A percentile compares a stretch with the other conserved stretches of the same genome.
Evolutionary conservation across 2,888 invertebrate species (phyloP).

Genomic region (Acronicta leporina): DNA sequence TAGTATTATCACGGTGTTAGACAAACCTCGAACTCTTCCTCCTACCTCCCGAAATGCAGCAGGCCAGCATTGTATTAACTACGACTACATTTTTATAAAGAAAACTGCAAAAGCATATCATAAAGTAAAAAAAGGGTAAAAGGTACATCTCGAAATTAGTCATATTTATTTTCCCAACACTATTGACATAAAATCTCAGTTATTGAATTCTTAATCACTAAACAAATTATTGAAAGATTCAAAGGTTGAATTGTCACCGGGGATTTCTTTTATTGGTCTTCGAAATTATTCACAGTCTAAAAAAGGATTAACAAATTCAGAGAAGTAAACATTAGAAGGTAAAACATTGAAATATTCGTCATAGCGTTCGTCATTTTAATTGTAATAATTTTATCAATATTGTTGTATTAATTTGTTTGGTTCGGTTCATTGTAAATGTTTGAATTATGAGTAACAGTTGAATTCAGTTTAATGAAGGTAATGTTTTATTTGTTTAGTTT

Average conservation of each 20-base stretch:
- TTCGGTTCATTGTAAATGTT: constrained; percentile 19
- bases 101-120: too few species aligned
- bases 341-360: constrained; percentile 36
- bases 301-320: constrained; percentile 44
- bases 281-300: constrained; percentile 31
- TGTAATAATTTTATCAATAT: constrained; percentile 28
- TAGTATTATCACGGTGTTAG: too few species aligned
- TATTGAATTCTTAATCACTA: background rate
- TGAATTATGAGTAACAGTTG: constrained; percentile 19
- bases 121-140: too few species aligned
- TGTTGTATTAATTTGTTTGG: constrained; percentile 26
- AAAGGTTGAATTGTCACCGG: constrained; percentile 23
- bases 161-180: background rate
- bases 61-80: too few species aligned
- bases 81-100: too few species aligned
- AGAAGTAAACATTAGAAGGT: constrained; percentile 24
- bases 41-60: too few species aligned
- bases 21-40: too few species aligned
- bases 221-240: constrained; percentile 20
- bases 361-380: constrained; percentile 26
- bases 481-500: constrained; percentile 7
- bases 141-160: constrained; percentile 1
- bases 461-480: constrained; percentile 8
- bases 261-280: constrained; percentile 20
- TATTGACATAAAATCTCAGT: background rate